Base-by-base conservation (phyloP, 2,888 invertebrate genomes). In the Tortricodes alternella region DNA sequence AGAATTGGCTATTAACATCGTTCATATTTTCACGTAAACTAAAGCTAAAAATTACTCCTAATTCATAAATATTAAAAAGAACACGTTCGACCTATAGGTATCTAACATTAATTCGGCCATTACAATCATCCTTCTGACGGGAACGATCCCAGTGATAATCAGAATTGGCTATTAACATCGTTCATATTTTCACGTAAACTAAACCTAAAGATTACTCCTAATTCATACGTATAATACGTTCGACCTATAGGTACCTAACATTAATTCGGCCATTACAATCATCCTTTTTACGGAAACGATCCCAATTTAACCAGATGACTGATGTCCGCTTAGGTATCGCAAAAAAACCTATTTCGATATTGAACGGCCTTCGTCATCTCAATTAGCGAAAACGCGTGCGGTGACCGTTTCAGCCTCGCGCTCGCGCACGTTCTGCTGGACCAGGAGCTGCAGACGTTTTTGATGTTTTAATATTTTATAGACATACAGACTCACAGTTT, bases 351-450 rank as follows among this genome's bases (percentile, higher is more conserved):
- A 55, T 68, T 66, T 57, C 74, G 62, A 67, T 72, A 71, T 68
- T 68, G 73, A 67, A 63, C 72, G 68, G 67, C 63, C 67, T 68
- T 65, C 61, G 66, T 70, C 64, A 57, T 68, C 64, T 64, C 76
- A 78, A 77, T 78, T 78, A 74, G 68, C 55, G 61, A 63, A 73
- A 70, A 67, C 67, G 68, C 64, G 62, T 67, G 58, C 64, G 69
- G 63, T 62, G 19, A 65, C 67, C 65, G 55, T 70, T 73, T 66
- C 48, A 62, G 60, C 58, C 62, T 66, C 53, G 61, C 56, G 44
- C 62, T 66, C 53, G 61, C 56, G 44, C 63, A 62, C 58, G 58
- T 63, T 60, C 56, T 53, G 41, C 3, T 46, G 29, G 46, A 18
- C 29, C 18, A 50, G 50, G 51, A 48, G 46, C 9, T 32, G 11